Evolutionary conservation across 2,888 invertebrate species (phyloP).

Genomic region (Spisula subtruncata): DNA sequence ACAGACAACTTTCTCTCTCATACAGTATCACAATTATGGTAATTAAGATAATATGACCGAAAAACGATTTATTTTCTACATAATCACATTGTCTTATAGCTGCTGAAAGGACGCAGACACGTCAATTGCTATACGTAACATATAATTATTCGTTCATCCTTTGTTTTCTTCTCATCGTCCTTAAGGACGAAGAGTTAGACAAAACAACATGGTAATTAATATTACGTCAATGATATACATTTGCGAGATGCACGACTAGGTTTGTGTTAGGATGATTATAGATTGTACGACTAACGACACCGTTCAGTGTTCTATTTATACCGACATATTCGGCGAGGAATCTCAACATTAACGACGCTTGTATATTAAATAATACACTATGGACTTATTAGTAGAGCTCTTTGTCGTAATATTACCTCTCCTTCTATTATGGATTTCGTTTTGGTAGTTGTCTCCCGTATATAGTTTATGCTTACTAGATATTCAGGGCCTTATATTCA

Average conservation of each 20-base stretch:
- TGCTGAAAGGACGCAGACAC: neutral
- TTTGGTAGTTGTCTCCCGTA: no score
- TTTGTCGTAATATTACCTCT: neutral
- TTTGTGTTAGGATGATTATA: neutral
- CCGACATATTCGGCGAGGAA: neutral
- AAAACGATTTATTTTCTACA: neutral
- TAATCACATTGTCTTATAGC: neutral
- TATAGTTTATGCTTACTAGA: no score
- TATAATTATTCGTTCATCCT: neutral
- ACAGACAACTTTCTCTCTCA: neutral
- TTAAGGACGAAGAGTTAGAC: conserved; percentile 3
- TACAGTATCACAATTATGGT: neutral
- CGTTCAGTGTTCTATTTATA: neutral
- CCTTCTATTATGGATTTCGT: neutral
- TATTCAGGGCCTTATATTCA: no score
- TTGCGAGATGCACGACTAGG: neutral
- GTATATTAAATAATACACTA: neutral
- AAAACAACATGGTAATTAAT: neutral
- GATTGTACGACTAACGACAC: neutral
- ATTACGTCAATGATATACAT: neutral
- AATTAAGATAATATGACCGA: neutral
- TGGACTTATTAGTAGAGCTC: neutral
- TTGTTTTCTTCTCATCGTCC: neutral
- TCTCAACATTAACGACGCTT: neutral
- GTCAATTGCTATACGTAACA: neutral